These are phyloP conservation scores for Peromyscus maniculatus DNA, from an alignment of 2,113 vertebrate species.

Conservation along the genomic window DNA sequence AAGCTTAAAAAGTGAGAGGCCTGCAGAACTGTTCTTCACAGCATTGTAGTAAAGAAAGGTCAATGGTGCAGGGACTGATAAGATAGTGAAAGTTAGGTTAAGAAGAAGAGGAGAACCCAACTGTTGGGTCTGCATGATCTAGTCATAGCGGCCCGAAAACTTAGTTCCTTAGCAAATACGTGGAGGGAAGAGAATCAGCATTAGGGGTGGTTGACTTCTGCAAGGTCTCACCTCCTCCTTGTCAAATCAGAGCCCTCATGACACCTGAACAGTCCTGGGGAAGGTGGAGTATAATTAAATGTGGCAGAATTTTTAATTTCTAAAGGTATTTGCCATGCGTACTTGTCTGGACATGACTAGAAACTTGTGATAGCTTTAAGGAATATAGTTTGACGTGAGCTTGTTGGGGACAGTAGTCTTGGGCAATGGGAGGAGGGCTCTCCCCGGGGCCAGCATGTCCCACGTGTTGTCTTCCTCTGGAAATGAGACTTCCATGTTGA, in stretches of 20 bases:
- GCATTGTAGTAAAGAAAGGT: not conserved
- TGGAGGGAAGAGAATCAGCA: not conserved
- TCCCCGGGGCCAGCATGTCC: not conserved
- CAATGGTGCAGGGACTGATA: not conserved
- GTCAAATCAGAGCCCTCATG: not conserved
- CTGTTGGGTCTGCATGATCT: not conserved
- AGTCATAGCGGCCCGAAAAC: not conserved
- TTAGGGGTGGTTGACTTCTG: not conserved
- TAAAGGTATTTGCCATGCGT: not conserved
- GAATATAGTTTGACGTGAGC: not conserved
- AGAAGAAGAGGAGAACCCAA: not conserved
- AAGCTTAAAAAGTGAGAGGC: not conserved
- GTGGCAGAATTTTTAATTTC: conserved; percentile 13
- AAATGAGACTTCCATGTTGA: not conserved
- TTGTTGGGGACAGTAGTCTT: not conserved
- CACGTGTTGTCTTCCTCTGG: not conserved
- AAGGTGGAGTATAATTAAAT: not conserved
- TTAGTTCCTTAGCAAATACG: not conserved
- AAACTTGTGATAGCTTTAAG: not conserved
- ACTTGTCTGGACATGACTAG: not conserved
- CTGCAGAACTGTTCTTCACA: not conserved
- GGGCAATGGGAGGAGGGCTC: too few species aligned
- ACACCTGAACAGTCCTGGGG: not conserved
- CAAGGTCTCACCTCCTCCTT: not conserved
- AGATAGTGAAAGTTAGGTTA: not conserved